A percentile compares a stretch with the other conserved stretches of the same genome.
phyloP scores from a whole-genome alignment of 2,888 invertebrate genomes.

The Drymonia ruficornis region DNA sequence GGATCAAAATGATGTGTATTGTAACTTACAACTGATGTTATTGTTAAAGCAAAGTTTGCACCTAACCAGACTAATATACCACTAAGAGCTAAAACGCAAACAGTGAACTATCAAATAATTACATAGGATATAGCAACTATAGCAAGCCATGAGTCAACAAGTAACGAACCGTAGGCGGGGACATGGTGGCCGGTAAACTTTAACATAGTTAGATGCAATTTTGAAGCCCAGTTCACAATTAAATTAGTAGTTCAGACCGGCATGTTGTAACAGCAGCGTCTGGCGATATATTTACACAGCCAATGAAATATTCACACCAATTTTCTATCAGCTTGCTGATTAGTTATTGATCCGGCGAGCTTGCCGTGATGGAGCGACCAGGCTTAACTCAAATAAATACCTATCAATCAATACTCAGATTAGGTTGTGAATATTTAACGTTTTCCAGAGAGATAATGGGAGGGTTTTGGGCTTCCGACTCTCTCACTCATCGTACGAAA shows the following conservation, averaged over 20 bases:
- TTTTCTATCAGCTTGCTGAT: not conserved
- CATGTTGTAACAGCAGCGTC: not conserved
- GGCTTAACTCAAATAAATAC: not conserved
- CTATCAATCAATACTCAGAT: not conserved
- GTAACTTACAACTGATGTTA: no score
- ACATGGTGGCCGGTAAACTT: slow-evolving; percentile 11
- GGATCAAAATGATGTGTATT: no score
- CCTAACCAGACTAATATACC: not conserved
- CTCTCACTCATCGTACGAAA: no score
- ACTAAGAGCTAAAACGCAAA: not conserved
- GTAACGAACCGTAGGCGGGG: slow-evolving; percentile 11
- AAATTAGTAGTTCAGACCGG: slow-evolving; percentile 7
- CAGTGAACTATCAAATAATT: not conserved
- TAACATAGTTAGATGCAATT: slow-evolving; percentile 13
- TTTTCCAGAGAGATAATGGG: not conserved
- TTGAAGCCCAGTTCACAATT: slow-evolving; percentile 9
- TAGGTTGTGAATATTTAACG: not conserved
- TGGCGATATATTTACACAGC: no score
- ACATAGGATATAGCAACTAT: not conserved
- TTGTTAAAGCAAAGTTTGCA: no score
- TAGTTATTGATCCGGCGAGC: slow-evolving; percentile 1
- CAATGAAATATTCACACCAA: not conserved
- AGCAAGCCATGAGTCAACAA: slow-evolving; percentile 10
- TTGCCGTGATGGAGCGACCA: not conserved
- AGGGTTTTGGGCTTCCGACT: no score